A percentile compares a stretch with the other conserved stretches of the same genome.
These are phyloP conservation scores for human DNA, from an alignment of 2,113 vertebrate genomes.

Conservation along the genomic window GRCh38 chr16:23563001-23563500, in stretches of 20 bases:
- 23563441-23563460: neutral
- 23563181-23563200: neutral
- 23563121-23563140: neutral
- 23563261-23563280: neutral
- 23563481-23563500: neutral
- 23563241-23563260: neutral
- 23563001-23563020: neutral
- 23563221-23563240: neutral
- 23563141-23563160: neutral
- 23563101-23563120: slow-evolving; percentile 38
- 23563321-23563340: neutral
- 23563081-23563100: neutral
- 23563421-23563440: neutral
- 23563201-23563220: neutral
- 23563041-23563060: neutral
- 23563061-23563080: slow-evolving; percentile 23
- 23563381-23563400: neutral
- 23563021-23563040: neutral
- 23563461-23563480: neutral
- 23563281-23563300: neutral
- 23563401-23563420: neutral
- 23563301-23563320: neutral
- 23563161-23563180: neutral
- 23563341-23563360: neutral
- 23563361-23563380: neutral